Conservation (phyloP, 1,140 invertebrate genomes). For the Orchestia grillus region DNA sequence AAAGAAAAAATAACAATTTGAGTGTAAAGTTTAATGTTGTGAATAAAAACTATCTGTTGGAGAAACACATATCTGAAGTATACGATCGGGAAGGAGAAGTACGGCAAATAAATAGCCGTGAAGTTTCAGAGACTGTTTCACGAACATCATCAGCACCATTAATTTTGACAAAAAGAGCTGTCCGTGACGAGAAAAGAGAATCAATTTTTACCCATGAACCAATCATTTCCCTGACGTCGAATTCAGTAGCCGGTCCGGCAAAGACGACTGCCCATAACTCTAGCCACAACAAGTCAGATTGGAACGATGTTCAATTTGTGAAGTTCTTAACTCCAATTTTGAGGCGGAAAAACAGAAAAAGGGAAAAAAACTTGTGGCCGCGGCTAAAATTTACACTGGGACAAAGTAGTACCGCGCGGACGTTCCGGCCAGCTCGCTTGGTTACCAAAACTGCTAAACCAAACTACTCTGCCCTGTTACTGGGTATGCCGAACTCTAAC, state of each 20-base stretch:
- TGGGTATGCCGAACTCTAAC: background rate
- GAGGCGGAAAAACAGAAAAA: background rate
- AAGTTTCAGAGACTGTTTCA: background rate
- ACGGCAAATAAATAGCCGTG: background rate
- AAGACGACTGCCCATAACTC: background rate
- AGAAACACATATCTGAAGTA: conserved; percentile 14
- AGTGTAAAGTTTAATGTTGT: background rate
- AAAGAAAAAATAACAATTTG: background rate
- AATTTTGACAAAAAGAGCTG: background rate
- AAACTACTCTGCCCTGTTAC: background rate
- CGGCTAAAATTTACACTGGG: background rate
- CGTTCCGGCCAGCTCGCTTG: too few species aligned
- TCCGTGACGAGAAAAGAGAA: background rate
- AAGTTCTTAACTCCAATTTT: conserved; percentile 19
- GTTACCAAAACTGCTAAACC: background rate
- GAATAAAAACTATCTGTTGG: background rate
- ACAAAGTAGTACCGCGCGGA: background rate
- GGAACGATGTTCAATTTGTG: conserved; percentile 27
- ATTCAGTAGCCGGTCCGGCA: background rate
- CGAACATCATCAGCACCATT: background rate
- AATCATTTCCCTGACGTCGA: background rate
- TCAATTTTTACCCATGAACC: background rate
- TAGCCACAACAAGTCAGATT: background rate
- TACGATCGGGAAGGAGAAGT: background rate
- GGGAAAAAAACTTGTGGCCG: background rate